Conservation (phyloP, 2,888 invertebrate species). For the Macaria liturata region DNA sequence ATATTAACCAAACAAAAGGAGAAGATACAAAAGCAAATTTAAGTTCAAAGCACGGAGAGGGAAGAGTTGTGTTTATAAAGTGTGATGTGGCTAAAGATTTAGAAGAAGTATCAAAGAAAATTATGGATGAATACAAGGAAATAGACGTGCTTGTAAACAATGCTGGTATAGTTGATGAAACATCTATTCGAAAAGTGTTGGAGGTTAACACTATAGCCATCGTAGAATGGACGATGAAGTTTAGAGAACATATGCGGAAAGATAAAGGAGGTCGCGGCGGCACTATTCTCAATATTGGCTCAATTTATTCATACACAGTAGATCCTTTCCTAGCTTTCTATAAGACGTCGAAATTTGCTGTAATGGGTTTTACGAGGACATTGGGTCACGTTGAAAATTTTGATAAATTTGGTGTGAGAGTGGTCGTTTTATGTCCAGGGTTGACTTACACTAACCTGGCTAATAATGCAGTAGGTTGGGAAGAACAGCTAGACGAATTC, state of each 20-base stretch:
- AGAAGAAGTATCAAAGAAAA: slow-evolving; percentile 54
- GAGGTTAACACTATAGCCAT: slow-evolving; percentile 51
- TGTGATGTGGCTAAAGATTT: slow-evolving; percentile 74
- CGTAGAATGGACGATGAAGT: slow-evolving; percentile 56
- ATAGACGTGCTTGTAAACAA: slow-evolving; percentile 66
- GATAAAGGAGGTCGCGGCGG: slow-evolving; percentile 82
- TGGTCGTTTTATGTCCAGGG: slow-evolving; percentile 53
- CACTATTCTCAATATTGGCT: slow-evolving; percentile 84
- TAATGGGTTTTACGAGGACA: slow-evolving; percentile 70
- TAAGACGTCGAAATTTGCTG: slow-evolving; percentile 80
- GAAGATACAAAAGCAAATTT: neutral
- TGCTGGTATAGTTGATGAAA: slow-evolving; percentile 52
- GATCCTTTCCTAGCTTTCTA: slow-evolving; percentile 77
- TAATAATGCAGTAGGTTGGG: slow-evolving; percentile 13
- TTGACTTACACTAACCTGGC: slow-evolving; percentile 20
- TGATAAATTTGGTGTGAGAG: slow-evolving; percentile 67
- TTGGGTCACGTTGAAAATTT: slow-evolving; percentile 62
- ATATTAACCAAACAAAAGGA: neutral
- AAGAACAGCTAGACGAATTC: slow-evolving; percentile 21
- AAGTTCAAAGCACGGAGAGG: neutral
- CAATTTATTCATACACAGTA: slow-evolving; percentile 77
- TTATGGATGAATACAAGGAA: slow-evolving; percentile 43
- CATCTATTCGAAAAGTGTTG: slow-evolving; percentile 36
- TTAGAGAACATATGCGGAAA: slow-evolving; percentile 77
- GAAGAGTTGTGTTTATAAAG: slow-evolving; percentile 62